Base-by-base conservation (phyloP, 2,888 invertebrate genomes). In the Chelonus formosanus region DNA sequence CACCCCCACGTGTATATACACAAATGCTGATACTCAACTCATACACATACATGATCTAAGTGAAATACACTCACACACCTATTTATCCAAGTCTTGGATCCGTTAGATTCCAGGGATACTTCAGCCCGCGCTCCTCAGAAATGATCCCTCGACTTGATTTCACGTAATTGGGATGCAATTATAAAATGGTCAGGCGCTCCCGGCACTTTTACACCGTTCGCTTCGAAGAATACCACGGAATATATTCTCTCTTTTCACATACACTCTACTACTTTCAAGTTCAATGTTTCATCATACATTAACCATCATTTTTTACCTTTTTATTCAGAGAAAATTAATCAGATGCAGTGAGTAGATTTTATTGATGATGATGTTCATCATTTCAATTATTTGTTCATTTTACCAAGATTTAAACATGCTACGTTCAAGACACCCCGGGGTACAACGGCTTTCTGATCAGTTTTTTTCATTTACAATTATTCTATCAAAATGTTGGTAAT, bases 61-160 rank as follows among this genome's bases (percentile, higher is more conserved):
- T 48, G 63, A 65, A 67, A 68, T 70, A 71, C 70, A 68, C 70
- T 66, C 72, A 70, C 72, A 76, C 75, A 74, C 73, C 76, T 75
- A 74, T 72, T 75, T 75, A 76, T 75, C 62, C 73, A 71, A 71
- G 67, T 71, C 71, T 68, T 67, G 70, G 72, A 76, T 74, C 79
- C 80, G 80, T 80, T 80, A 80, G 78, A 81, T 80, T 78, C 78
- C 76, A 70, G 69, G 74, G 74, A 76, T 76, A 75, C 73, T 71
- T 67, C 65, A 67, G 68, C 67, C 67, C 60, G 55, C 66, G 53
- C n/a, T 44, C 60, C 60, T 54, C 53, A 73, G 67, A 71, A 74
- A 72, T 74, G 71, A 77, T 73, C 71, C 72, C 70, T 67, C 69
- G 66, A 70, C 72, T 73, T 71, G 73, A 74, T 73, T 73, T 72